Conservation (phyloP, 2,797 vertebrate species). For the Myotis vivesi region DNA sequence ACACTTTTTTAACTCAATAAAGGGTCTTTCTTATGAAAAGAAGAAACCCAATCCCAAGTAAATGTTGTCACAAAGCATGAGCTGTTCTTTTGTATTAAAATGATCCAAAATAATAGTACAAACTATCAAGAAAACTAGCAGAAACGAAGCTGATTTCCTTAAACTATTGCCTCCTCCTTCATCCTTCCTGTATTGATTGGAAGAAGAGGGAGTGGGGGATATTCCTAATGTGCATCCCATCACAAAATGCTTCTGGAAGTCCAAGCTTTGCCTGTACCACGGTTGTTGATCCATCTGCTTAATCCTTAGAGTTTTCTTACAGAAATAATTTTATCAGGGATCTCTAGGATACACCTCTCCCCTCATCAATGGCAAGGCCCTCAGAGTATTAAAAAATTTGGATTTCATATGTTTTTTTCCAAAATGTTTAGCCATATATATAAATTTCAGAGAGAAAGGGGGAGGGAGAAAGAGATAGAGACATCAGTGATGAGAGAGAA, state of each 20-base stretch:
- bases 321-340: background rate
- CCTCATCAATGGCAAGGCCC: background rate
- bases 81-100: background rate
- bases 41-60: background rate
- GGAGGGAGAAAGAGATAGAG: no score
- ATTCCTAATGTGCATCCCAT: no score
- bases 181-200: background rate
- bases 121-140: background rate
- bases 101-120: background rate
- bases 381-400: background rate
- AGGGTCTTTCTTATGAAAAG: background rate
- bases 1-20: background rate
- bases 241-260: background rate
- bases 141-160: background rate
- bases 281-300: background rate
- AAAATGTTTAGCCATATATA: background rate
- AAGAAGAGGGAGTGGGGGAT: background rate
- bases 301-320: background rate
- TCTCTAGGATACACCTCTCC: background rate
- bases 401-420: background rate
- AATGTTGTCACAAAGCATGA: background rate
- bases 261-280: background rate
- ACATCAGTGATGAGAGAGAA: no score
- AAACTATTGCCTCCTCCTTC: background rate
- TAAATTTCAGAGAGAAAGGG: no score